These are phyloP conservation scores for Pristiophorus japonicus DNA, from an alignment of 2,113 vertebrate species.

Conservation along the genomic window DNA sequence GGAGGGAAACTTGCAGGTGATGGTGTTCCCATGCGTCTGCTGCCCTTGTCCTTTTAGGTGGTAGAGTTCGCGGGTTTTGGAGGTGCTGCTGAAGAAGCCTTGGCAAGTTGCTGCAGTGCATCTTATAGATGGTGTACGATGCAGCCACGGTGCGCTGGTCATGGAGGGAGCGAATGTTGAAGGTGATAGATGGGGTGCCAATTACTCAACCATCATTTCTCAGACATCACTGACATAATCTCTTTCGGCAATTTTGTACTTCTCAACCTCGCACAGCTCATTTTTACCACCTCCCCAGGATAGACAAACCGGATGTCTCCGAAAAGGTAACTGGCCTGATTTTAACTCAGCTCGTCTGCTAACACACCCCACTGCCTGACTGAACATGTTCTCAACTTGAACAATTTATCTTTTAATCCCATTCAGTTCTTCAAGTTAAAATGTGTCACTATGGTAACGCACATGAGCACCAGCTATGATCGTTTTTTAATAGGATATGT, in stretches of 20 bases:
- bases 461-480: too few relatives aligned
- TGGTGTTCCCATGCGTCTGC: too few relatives aligned
- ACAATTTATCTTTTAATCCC: neutral
- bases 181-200: too few relatives aligned
- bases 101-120: too few relatives aligned
- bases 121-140: too few relatives aligned
- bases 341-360: neutral
- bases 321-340: neutral
- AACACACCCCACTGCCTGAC: neutral
- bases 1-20: too few relatives aligned
- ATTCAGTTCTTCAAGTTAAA: neutral
- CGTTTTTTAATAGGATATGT: neutral
- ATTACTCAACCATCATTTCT: neutral
- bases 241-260: neutral
- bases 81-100: too few relatives aligned
- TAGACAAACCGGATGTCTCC: too few relatives aligned
- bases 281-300: neutral
- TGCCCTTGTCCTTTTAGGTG: too few relatives aligned
- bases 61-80: too few relatives aligned
- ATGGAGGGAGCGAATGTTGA: too few relatives aligned
- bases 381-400: neutral
- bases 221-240: neutral
- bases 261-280: neutral
- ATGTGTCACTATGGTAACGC: neutral
- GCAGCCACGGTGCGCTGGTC: too few relatives aligned